These are phyloP conservation scores for Promerops cafer DNA, from an alignment of 2,113 vertebrate species.

Conservation along the genomic window DNA sequence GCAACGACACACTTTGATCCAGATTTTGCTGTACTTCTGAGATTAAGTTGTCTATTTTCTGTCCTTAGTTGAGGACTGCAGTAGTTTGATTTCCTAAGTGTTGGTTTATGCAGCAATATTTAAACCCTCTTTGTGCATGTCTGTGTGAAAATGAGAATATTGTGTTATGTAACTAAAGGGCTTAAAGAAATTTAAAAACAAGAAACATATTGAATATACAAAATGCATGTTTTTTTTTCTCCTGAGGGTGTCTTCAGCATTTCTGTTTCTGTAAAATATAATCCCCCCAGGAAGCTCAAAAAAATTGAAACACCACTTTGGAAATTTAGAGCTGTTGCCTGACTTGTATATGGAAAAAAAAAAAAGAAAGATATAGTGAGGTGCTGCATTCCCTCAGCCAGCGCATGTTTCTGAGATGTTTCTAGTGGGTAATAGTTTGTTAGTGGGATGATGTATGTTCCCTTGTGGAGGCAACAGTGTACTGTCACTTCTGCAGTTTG, in stretches of 20 bases:
- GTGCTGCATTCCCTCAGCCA: not conserved
- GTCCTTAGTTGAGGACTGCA: not conserved
- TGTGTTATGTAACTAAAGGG: not conserved
- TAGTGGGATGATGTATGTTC: slow-evolving; percentile 22
- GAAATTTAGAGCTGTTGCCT: not conserved
- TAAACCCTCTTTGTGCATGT: not conserved
- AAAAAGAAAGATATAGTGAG: not conserved
- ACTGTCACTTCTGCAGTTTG: slow-evolving; percentile 29
- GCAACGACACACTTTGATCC: not conserved
- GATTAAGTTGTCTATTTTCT: not conserved
- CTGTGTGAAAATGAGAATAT: not conserved
- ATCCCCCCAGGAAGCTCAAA: not conserved
- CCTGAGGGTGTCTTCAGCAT: not conserved
- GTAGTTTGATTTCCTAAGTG: not conserved
- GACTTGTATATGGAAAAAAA: not conserved
- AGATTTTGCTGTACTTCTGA: not conserved
- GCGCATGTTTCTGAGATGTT: slow-evolving; percentile 3
- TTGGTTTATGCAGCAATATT: not conserved
- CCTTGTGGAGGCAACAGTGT: not conserved
- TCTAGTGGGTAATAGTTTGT: slow-evolving; percentile 39
- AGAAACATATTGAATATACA: not conserved
- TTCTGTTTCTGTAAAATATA: slow-evolving; percentile 2
- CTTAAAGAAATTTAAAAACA: not conserved
- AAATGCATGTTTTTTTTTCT: not conserved
- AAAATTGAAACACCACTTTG: not conserved